Conservation (phyloP, 2,888 invertebrate genomes). For the Hirudinaria manillensis region DNA sequence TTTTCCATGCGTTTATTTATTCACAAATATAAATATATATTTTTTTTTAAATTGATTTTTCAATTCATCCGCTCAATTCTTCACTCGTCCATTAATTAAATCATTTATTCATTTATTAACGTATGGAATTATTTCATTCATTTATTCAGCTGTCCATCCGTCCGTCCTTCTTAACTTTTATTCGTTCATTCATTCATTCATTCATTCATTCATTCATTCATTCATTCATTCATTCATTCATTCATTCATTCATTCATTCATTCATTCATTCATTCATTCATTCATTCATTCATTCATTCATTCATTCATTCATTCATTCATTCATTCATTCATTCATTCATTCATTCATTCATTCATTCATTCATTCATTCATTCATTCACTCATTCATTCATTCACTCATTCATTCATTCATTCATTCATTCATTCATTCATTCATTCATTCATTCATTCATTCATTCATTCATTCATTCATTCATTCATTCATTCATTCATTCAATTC, state of each 20-base stretch:
- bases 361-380: too few relatives aligned
- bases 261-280: conserved; percentile 22
- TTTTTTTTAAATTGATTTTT: too few relatives aligned
- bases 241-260: conserved; percentile 24
- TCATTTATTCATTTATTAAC: neutral
- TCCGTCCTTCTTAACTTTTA: too few relatives aligned
- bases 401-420: too few relatives aligned
- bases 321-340: conserved; percentile 15
- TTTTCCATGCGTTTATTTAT: too few relatives aligned
- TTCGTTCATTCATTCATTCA: conserved; percentile 9
- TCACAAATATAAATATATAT: too few relatives aligned
- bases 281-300: conserved; percentile 15
- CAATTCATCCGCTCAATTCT: too few relatives aligned
- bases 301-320: conserved; percentile 14
- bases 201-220: conserved; percentile 25
- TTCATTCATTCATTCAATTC: conserved; percentile 17
- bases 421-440: conserved; percentile 4
- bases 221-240: conserved; percentile 25
- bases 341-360: conserved; percentile 14
- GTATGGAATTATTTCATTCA: neutral
- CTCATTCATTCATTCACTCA: too few relatives aligned
- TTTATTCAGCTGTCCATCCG: neutral
- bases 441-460: conserved; percentile 24
- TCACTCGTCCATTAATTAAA: neutral
- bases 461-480: conserved; percentile 17